These are phyloP conservation scores for Drosophila bipectinata DNA, from an alignment of 1,140 invertebrate genomes.

Conservation along the genomic window DNA sequence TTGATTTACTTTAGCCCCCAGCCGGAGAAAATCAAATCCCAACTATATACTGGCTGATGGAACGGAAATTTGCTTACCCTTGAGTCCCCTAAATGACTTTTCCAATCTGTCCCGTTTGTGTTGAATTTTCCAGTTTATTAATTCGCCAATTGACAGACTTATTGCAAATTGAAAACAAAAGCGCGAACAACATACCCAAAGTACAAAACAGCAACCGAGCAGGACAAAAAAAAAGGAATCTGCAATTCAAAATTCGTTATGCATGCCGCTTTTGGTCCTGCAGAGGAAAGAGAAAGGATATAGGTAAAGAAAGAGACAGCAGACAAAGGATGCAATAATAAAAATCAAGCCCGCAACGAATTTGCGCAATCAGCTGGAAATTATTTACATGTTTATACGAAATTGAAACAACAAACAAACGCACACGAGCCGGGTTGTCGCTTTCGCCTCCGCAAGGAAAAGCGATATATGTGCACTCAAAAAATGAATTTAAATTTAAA, in stretches of 20 bases:
- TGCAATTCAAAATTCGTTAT: constrained; percentile 72
- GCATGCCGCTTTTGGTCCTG: constrained; percentile 42
- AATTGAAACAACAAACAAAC: constrained; percentile 79
- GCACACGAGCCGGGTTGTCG: constrained; percentile 32
- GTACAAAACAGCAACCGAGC: constrained; percentile 18
- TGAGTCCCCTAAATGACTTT: constrained; percentile 56
- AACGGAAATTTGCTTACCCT: constrained; percentile 25
- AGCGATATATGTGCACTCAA: constrained; percentile 36
- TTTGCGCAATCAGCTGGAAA: constrained; percentile 80
- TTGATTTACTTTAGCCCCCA: neutral
- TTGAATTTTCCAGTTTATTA: constrained; percentile 83
- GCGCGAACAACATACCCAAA: constrained; percentile 63
- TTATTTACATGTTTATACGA: constrained; percentile 82
- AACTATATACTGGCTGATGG: constrained; percentile 31
- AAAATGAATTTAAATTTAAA: neutral
- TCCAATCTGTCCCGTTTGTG: constrained; percentile 58
- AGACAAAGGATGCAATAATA: constrained; percentile 71
- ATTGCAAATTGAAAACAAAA: constrained; percentile 83
- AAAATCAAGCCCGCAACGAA: constrained; percentile 80
- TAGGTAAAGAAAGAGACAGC: constrained; percentile 13
- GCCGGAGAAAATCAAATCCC: constrained; percentile 19
- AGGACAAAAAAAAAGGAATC: constrained; percentile 21
- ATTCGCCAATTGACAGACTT: constrained; percentile 84
- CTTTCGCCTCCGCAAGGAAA: constrained; percentile 25
- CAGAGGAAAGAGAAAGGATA: neutral